These are phyloP conservation scores for Mythimna pallens DNA, from an alignment of 2,888 invertebrate genomes.

Conservation along the genomic window DNA sequence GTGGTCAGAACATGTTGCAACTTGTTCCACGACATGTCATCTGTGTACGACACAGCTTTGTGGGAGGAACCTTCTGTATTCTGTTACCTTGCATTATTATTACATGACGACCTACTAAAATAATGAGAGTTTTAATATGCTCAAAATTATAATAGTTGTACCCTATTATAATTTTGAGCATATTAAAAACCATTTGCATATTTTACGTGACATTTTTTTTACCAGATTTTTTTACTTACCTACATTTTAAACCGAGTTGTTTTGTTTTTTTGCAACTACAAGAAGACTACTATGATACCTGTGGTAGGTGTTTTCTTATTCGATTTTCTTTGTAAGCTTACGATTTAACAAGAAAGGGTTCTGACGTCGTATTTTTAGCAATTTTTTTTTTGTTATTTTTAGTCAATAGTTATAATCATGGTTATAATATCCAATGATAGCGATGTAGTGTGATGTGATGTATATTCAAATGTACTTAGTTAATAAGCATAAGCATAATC, in stretches of 20 bases:
- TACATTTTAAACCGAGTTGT: not conserved
- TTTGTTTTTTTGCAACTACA: no score
- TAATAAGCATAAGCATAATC: no score
- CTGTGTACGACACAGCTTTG: slow-evolving; percentile 49
- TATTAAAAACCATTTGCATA: not conserved
- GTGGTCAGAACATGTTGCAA: slow-evolving; percentile 26
- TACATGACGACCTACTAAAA: slow-evolving; percentile 1
- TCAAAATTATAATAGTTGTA: no score
- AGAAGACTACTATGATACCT: no score
- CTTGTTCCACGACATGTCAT: slow-evolving; percentile 28
- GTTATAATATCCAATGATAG: no score
- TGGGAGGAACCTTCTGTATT: slow-evolving; percentile 16
- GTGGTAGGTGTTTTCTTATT: not conserved
- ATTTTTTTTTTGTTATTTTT: no score
- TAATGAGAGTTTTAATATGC: not conserved
- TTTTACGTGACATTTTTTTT: slow-evolving; percentile 5
- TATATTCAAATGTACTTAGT: no score
- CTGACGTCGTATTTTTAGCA: no score
- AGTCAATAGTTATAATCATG: no score
- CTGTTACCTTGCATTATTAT: slow-evolving; percentile 28
- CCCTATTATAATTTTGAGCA: not conserved
- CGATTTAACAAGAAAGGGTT: no score
- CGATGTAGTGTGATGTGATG: no score
- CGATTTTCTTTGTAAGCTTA: not conserved
- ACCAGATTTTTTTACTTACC: slow-evolving; percentile 4